Base-by-base conservation (phyloP, 2,113 vertebrate species). In the Morphnarchus princeps region DNA sequence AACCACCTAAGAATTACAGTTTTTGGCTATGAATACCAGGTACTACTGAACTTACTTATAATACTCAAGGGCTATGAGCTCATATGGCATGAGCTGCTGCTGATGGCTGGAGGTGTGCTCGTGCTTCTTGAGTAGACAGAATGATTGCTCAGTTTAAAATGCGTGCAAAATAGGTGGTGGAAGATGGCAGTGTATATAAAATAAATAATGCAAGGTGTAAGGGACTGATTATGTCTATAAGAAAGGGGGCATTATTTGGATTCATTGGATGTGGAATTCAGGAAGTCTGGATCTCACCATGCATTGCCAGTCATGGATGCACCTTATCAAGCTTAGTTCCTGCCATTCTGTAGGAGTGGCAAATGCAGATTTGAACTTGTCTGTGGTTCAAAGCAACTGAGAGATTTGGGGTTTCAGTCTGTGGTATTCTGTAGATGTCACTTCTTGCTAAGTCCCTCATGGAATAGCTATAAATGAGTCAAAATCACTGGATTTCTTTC, bases 151-250 rank as follows among this genome's bases (percentile, higher is more conserved):
- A 24, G 6, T 85, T 87, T 76, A 63, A 82, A 82, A 52, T 40
- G 9, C 0, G 0, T n/a, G 38, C 18, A 59, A 69, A 26, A 63
- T 17, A 32, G 18, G 11, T 15, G 3, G 25, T 36, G 76, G 26
- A 76, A 85, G 28, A 65, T 49, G 31, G 19, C 7, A 59, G 13
- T 13, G 14, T 16, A 10, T 3, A 6, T 42, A 54, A 81, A 84
- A 91, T 36, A 71, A 82, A 71, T 28, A 24, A 72, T 31, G 13
- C 4, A 25, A 47, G 14, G 24, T n/a, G 4, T 57, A 79, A 73
- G 45, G 18, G 28, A 43, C 20, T 65, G 32, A 50, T 34, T 36
- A 45, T 31, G 7, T 24, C 26, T 10, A 4, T 47, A 45, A 52
- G 57, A 89, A 59, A 42, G 5, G 11, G 8, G 4, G 4, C 6